Conservation (phyloP, 2,797 vertebrate species). For the Chelidonichthys spinosus region DNA sequence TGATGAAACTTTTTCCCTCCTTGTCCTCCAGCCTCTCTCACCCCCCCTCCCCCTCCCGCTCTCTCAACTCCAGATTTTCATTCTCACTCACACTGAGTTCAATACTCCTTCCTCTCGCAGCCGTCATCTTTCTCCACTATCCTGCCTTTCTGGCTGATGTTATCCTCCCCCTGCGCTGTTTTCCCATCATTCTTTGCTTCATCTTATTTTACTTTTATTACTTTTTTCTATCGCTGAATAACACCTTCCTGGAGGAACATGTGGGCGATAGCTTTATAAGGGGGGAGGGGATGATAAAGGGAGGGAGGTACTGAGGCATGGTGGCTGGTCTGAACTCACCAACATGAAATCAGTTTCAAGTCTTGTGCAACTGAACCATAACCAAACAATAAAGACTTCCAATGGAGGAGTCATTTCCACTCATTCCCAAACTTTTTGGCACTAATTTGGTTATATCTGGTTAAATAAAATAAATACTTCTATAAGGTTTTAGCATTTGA, state of each 20-base stretch:
- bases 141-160: conserved; percentile 56
- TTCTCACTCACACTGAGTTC: conserved; percentile 50
- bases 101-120: conserved; percentile 44
- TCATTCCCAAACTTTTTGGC: not conserved
- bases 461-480: not conserved
- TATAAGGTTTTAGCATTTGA: not conserved
- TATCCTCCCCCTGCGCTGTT: conserved; percentile 56
- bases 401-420: not conserved
- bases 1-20: conserved; percentile 76
- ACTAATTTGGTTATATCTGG: not conserved
- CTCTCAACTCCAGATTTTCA: conserved; percentile 54
- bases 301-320: not conserved
- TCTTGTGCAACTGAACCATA: conserved; percentile 8
- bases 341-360: conserved; percentile 20
- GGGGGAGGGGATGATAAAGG: not conserved
- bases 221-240: conserved; percentile 59
- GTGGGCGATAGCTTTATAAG: conserved; percentile 45
- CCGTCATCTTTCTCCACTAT: conserved; percentile 58
- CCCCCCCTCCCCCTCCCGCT: conserved; percentile 1
- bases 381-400: not conserved
- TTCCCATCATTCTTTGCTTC: conserved; percentile 63
- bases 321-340: conserved; percentile 24
- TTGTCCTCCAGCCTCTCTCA: conserved; percentile 59
- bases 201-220: conserved; percentile 75
- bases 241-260: conserved; percentile 55